A percentile compares a stretch with the other conserved stretches of the same genome.
Evolutionary conservation across 2,797 vertebrate genomes (phyloP).

Genomic region (Chrosomus eos): DNA sequence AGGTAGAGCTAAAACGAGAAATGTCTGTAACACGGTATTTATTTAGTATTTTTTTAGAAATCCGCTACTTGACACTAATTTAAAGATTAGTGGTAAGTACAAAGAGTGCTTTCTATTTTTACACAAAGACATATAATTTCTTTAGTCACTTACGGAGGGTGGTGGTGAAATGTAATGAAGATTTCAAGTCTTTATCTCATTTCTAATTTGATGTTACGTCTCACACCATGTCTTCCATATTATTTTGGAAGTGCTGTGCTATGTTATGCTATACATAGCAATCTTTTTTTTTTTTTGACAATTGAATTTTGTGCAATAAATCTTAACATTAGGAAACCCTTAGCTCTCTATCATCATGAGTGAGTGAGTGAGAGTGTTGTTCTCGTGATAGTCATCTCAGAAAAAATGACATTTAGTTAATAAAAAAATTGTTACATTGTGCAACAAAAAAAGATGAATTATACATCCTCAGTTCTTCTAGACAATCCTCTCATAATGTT

Average conservation of each 20-base stretch:
- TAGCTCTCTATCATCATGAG: background rate
- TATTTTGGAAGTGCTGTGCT: background rate
- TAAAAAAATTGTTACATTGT: slow-evolving; percentile 36
- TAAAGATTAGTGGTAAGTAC: too few relatives aligned
- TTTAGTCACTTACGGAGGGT: background rate
- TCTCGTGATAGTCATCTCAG: background rate
- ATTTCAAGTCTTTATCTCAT: background rate
- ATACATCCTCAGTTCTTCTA: slow-evolving; percentile 59
- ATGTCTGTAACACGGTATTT: background rate
- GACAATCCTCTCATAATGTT: slow-evolving; percentile 60
- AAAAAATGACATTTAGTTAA: slow-evolving; percentile 17
- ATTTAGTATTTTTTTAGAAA: background rate
- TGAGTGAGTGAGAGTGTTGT: background rate
- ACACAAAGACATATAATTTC: background rate
- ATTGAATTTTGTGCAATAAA: slow-evolving; percentile 69
- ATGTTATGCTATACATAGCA: background rate
- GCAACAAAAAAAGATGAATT: slow-evolving; percentile 43
- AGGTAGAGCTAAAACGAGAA: too few relatives aligned
- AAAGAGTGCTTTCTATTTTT: background rate
- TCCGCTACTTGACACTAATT: too few relatives aligned
- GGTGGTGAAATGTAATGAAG: background rate
- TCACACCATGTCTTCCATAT: background rate
- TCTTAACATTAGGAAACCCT: slow-evolving; percentile 67
- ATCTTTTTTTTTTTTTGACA: too few relatives aligned
- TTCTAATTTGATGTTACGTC: background rate